A percentile compares a stretch with the other conserved stretches of the same genome.
These are phyloP conservation scores for Pseudopleuronectes americanus DNA, from an alignment of 2,797 vertebrate genomes.

Conservation along the genomic window DNA sequence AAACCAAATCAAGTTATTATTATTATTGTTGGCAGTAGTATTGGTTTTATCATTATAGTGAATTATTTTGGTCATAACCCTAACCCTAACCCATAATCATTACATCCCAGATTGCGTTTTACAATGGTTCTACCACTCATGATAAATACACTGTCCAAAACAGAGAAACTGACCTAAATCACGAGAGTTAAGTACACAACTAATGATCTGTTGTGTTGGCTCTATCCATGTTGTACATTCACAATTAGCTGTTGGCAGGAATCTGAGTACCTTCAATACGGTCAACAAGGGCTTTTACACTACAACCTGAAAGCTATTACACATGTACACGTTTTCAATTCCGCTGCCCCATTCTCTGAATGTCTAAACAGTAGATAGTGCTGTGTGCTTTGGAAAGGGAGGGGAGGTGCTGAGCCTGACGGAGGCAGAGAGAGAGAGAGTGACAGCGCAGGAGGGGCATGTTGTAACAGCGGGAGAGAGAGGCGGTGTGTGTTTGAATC, in stretches of 20 bases:
- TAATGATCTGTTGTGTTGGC: constrained; percentile 10
- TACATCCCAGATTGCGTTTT: too few species aligned
- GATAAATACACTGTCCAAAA: too few species aligned
- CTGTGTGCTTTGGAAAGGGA: constrained; percentile 5
- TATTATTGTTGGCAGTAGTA: too few species aligned
- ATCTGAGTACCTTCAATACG: constrained; percentile 10
- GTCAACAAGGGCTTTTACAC: constrained; percentile 25
- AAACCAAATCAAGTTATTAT: too few species aligned
- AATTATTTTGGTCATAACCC: too few species aligned
- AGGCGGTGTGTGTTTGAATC: constrained; percentile 35
- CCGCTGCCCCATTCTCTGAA: constrained; percentile 1
- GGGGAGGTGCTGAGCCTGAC: constrained; percentile 3
- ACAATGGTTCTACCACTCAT: too few species aligned
- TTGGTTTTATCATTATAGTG: too few species aligned
- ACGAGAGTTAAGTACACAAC: constrained; percentile 22
- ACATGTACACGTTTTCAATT: constrained; percentile 10
- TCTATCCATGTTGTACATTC: constrained; percentile 9
- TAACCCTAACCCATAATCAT: too few species aligned
- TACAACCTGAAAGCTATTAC: constrained; percentile 15
- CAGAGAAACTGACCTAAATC: constrained; percentile 16
- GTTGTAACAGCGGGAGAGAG: constrained; percentile 27
- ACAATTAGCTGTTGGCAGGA: constrained; percentile 19
- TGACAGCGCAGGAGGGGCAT: constrained; percentile 14
- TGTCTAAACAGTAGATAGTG: constrained; percentile 8
- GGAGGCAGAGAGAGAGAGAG: constrained; percentile 14